Evolutionary conservation across 2,797 vertebrate genomes (phyloP).

Genomic region (Danio aesculapii): DNA sequence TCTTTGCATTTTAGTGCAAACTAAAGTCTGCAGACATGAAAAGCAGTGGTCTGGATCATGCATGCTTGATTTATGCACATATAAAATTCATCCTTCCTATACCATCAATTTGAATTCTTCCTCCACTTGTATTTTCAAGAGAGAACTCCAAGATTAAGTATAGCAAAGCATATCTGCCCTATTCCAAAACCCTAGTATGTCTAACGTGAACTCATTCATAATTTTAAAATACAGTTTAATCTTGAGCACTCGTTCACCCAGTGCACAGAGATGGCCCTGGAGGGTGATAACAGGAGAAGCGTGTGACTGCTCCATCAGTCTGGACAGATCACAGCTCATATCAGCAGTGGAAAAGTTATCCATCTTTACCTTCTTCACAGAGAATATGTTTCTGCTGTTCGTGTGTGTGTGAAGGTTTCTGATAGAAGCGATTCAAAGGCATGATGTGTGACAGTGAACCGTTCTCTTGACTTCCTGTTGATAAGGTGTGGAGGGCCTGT

Average conservation of each 20-base stretch:
- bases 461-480: slow-evolving; percentile 56
- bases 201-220: background rate
- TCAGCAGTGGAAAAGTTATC: slow-evolving; percentile 16
- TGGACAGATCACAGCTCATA: slow-evolving; percentile 1
- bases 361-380: slow-evolving; percentile 2
- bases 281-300: slow-evolving; percentile 6
- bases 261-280: background rate
- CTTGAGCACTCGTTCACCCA: slow-evolving; percentile 8
- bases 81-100: slow-evolving; percentile 1
- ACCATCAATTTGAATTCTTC: background rate
- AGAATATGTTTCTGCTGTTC: background rate
- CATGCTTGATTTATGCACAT: background rate
- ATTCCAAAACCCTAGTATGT: background rate
- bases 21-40: slow-evolving; percentile 20
- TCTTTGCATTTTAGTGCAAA: slow-evolving; percentile 25
- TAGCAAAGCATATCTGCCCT: background rate
- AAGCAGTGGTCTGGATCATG: slow-evolving; percentile 2
- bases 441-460: slow-evolving; percentile 22
- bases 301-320: slow-evolving; percentile 1
- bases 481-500: slow-evolving; percentile 57
- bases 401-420: background rate
- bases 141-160: background rate
- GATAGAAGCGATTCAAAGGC: background rate
- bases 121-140: background rate
- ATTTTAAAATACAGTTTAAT: slow-evolving; percentile 4